A percentile compares a stretch with the other conserved stretches of the same genome.
phyloP scores from a whole-genome alignment of 2,888 invertebrate genomes.

The Nebria brevicollis region DNA sequence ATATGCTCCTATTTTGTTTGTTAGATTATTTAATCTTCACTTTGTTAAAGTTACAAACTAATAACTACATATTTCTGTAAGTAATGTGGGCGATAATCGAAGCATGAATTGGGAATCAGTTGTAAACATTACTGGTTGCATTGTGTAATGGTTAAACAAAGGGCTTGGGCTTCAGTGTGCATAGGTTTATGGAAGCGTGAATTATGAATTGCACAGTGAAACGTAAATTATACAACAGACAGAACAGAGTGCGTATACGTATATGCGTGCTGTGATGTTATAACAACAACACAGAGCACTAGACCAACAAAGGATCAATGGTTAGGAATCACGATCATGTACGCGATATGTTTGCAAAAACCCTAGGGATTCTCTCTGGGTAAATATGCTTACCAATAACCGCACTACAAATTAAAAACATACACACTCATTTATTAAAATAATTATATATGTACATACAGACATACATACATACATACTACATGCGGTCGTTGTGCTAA shows the following conservation, averaged over 20 bases:
- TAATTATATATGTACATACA: neutral
- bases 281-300: too few relatives aligned
- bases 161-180: too few relatives aligned
- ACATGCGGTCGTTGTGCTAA: neutral
- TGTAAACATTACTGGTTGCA: too few relatives aligned
- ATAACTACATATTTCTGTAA: too few relatives aligned
- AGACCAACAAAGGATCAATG: neutral
- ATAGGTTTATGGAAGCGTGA: too few relatives aligned
- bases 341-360: neutral
- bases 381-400: constrained; percentile 45
- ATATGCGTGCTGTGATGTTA: neutral
- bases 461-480: neutral
- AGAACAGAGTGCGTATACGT: neutral
- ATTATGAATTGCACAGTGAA: neutral
- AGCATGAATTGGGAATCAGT: too few relatives aligned
- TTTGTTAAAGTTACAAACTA: too few relatives aligned
- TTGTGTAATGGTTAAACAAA: too few relatives aligned
- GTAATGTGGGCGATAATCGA: too few relatives aligned
- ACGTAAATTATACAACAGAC: neutral
- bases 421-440: neutral
- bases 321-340: neutral
- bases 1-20: too few relatives aligned
- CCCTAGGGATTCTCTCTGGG: constrained; percentile 24
- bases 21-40: too few relatives aligned
- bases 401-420: constrained; percentile 40